These are phyloP conservation scores for Ptychoptera albimana DNA, from an alignment of 2,888 invertebrate genomes.

Conservation along the genomic window DNA sequence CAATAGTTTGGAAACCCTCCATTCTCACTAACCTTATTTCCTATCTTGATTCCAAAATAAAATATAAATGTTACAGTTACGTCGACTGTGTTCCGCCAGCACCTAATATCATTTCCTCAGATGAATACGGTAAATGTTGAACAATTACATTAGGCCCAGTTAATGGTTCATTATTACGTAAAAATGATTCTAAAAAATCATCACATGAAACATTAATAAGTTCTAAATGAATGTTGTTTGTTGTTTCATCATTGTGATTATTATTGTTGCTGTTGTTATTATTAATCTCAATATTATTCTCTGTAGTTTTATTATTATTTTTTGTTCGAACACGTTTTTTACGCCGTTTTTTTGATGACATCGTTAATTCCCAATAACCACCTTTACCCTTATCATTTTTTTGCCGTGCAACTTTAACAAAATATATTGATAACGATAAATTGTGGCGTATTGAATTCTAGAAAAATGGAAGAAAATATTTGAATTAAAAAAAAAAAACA, in stretches of 20 bases:
- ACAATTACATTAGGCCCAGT: conserved; percentile 18
- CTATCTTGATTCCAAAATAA: no score
- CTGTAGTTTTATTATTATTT: conserved; percentile 2
- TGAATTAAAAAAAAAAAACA: neutral
- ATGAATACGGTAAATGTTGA: conserved; percentile 13
- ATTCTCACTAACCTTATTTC: no score
- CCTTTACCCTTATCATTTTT: conserved; percentile 30
- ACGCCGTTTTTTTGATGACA: conserved; percentile 26
- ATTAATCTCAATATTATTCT: conserved; percentile 2
- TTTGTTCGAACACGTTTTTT: conserved; percentile 22
- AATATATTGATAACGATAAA: conserved; percentile 27
- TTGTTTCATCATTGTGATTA: neutral
- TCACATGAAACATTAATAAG: conserved; percentile 1
- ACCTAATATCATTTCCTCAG: no score
- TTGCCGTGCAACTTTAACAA: conserved; percentile 26
- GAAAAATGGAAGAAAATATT: conserved; percentile 6
- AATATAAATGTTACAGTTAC: no score
- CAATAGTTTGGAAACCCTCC: no score
- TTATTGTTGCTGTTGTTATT: conserved; percentile 1
- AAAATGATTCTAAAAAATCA: conserved; percentile 8
- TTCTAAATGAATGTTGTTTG: no score
- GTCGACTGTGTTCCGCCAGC: no score
- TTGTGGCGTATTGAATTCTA: conserved; percentile 31
- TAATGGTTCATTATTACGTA: conserved; percentile 4
- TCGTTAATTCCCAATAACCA: conserved; percentile 29